Evolutionary conservation across 1,140 invertebrate species (phyloP).

Genomic region (Ctenoplectra terminalis): DNA sequence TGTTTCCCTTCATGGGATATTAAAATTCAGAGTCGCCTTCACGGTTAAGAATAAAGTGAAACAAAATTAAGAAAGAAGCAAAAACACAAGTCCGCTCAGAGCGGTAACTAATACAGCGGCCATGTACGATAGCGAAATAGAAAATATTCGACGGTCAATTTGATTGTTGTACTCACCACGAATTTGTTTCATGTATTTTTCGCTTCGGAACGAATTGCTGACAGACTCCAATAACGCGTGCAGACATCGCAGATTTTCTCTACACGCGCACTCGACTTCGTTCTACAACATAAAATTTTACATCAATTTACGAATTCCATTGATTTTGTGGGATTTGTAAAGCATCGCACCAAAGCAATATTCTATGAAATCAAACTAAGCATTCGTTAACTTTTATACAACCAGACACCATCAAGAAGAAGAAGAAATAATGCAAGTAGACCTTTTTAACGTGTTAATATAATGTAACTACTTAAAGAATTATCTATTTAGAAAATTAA

Average conservation of each 20-base stretch:
- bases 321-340: background rate
- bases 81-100: constrained; percentile 62
- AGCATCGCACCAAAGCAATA: background rate
- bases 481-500: no score
- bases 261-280: constrained; percentile 89
- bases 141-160: constrained; percentile 40
- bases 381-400: background rate
- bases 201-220: constrained; percentile 74
- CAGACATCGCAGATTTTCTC: constrained; percentile 88
- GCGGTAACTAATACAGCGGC: constrained; percentile 67
- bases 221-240: constrained; percentile 84
- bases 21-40: background rate
- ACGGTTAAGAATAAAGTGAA: background rate
- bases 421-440: no score
- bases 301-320: background rate
- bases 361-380: background rate
- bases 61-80: constrained; percentile 51
- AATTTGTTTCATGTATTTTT: constrained; percentile 80
- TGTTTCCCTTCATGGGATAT: background rate
- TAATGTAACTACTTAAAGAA: background rate
- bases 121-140: constrained; percentile 57
- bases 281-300: constrained; percentile 84
- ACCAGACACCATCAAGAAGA: background rate
- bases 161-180: constrained; percentile 77
- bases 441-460: background rate